Percentiles rank a stretch among this genome's conserved stretches.
phyloP scores from a whole-genome alignment of 2,888 invertebrate genomes.

The Mimumesa dahlbomi region DNA sequence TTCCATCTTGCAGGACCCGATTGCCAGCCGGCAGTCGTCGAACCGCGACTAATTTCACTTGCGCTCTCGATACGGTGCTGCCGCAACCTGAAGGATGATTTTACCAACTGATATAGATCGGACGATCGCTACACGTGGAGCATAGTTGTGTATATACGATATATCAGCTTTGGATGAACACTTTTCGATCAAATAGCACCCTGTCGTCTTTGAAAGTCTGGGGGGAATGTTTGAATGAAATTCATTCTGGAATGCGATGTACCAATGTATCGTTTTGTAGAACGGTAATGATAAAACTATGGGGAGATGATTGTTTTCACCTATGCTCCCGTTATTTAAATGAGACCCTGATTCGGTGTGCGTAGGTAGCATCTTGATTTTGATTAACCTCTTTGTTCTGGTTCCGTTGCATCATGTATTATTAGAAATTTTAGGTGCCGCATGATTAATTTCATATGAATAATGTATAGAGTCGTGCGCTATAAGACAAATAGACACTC shows the following conservation, averaged over 20 bases:
- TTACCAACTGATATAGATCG: constrained; percentile 29
- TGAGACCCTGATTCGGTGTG: background rate
- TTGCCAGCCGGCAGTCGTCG: constrained; percentile 44
- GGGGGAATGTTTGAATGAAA: background rate
- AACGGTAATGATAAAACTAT: background rate
- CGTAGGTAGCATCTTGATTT: background rate
- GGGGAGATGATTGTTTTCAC: background rate
- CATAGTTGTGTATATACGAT: too few relatives aligned
- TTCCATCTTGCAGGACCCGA: constrained; percentile 54
- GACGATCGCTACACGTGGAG: background rate
- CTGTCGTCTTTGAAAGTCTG: too few relatives aligned
- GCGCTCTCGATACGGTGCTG: constrained; percentile 57
- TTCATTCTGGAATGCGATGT: too few relatives aligned
- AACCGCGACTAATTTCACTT: constrained; percentile 69
- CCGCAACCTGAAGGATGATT: constrained; percentile 44
- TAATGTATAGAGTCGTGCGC: too few relatives aligned
- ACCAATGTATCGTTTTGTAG: too few relatives aligned
- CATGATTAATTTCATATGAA: too few relatives aligned
- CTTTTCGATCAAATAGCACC: background rate
- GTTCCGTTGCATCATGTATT: background rate
- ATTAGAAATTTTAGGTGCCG: too few relatives aligned
- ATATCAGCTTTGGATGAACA: too few relatives aligned
- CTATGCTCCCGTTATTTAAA: background rate
- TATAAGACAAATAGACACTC: too few relatives aligned
- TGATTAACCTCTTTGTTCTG: constrained; percentile 2